Evolutionary conservation across 1,140 invertebrate species (phyloP), one percentile per base, ranked within the genome.

Genomic region (Gonioctena quinquepunctata): DNA sequence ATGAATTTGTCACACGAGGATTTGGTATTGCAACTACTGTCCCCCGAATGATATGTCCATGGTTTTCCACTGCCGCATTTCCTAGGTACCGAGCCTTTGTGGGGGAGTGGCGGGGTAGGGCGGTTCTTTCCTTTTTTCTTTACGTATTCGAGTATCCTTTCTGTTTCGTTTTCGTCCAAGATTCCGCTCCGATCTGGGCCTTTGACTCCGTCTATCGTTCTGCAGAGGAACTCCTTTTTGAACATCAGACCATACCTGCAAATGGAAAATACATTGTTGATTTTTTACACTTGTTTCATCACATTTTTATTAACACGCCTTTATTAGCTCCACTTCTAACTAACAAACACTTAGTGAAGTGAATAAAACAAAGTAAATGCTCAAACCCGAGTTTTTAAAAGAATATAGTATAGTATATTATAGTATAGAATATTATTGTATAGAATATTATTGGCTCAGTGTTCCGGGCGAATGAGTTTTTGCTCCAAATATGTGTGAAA

Each of bases 171-270:
- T 62, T 81, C 80, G 0, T 78, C 74, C 19, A 80, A 66, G 11
- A 82, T 77, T 8, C 77, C 79, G 16, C 79, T 81, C 13, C 72
- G 61, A 27, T 77, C 75, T 21, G 80, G 80, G 5, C 80, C 80
- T 68, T 76, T 77, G 22, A 75, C 70, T 0, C 73, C 72, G 19
- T 79, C 75, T 3, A 80, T 57, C 2, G 73, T 78, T 49, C 76
- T 62, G n/a, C 60, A 68, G 1, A 61, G 54, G 60, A 82, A 82
- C 54, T 81, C 79, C 28, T 73, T 77, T 60, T 76, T 79, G 1
- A 69, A 70, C 78, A 82, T 80, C 13, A 82, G 69, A 33, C 81
- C 80, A 22, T 82, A 82, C 52, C 71, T 74, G n/a, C 22, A 69
- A 59, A 56, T n/a, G n/a, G n/a, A n/a, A n/a, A n/a, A n/a, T n/a